A percentile compares a stretch with the other conserved stretches of the same genome.
Evolutionary conservation across 1,140 invertebrate species (phyloP).

Genomic region (Eupristina koningsbergeri): DNA sequence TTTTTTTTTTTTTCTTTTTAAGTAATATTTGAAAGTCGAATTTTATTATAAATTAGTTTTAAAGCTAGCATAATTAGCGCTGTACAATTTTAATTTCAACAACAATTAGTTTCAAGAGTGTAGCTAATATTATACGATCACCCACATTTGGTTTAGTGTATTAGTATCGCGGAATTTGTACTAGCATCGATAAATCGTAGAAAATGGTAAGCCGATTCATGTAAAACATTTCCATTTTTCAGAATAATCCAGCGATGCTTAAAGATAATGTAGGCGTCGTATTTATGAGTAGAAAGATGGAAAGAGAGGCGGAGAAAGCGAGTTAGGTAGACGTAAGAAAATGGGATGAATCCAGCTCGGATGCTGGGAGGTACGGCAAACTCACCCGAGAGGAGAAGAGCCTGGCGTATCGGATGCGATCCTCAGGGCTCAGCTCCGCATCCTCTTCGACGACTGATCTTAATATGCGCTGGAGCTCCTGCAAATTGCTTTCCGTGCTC

Average conservation of each 20-base stretch:
- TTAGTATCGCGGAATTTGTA: no score
- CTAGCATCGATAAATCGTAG: no score
- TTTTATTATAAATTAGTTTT: no score
- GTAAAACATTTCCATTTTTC: background rate
- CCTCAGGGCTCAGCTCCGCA: slow-evolving; percentile 52
- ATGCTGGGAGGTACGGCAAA: background rate
- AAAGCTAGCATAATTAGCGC: no score
- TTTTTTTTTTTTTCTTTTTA: no score
- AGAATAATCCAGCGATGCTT: background rate
- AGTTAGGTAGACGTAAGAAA: background rate
- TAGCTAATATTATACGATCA: no score
- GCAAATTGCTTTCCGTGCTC: slow-evolving; percentile 52
- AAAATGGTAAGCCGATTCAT: no score
- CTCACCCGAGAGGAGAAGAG: slow-evolving; percentile 57
- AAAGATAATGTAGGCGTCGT: background rate
- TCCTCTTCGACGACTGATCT: slow-evolving; percentile 48
- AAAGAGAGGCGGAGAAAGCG: background rate
- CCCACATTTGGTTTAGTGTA: no score
- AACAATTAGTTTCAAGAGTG: no score
- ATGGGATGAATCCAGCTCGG: background rate
- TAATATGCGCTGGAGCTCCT: slow-evolving; percentile 56
- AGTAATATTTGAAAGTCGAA: no score
- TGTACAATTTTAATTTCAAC: no score
- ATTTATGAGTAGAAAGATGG: background rate
- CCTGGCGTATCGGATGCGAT: slow-evolving; percentile 46